Percentiles rank a stretch among this genome's conserved stretches.
phyloP scores from a whole-genome alignment of 2,888 invertebrate genomes.

The Heliconius cydno region DNA sequence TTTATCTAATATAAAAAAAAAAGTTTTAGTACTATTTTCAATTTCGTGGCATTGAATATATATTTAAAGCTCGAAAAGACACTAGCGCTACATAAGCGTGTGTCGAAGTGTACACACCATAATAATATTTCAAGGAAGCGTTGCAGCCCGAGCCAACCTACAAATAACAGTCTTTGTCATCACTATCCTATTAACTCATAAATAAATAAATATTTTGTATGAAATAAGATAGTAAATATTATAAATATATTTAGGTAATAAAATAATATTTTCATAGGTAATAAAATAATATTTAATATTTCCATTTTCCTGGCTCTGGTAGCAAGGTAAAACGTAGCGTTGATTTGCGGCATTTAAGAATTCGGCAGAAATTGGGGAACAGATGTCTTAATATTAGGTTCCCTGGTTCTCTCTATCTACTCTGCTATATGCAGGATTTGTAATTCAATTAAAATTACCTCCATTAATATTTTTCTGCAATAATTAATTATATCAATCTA shows the following conservation, averaged over 20 bases:
- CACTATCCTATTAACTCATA: not conserved
- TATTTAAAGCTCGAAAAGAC: conserved; percentile 18
- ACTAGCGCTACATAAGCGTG: not conserved
- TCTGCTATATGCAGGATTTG: no score
- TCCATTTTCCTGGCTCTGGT: no score
- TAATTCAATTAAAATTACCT: no score
- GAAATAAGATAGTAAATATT: not conserved
- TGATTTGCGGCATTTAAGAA: no score
- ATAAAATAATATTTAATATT: no score
- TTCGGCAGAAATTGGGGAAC: no score
- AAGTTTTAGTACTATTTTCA: no score
- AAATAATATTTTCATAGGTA: not conserved
- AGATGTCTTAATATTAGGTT: no score
- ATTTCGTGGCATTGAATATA: not conserved
- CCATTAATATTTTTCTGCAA: not conserved
- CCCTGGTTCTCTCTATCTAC: no score
- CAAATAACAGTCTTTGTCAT: conserved; percentile 32
- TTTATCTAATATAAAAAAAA: no score
- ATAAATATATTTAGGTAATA: not conserved
- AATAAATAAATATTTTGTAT: not conserved
- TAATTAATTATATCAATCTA: not conserved
- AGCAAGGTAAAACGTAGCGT: no score
- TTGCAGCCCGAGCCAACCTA: conserved; percentile 22
- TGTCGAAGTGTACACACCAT: conserved; percentile 1
- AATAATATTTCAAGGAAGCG: conserved; percentile 24